Percentiles rank a stretch among this genome's conserved stretches.
These are phyloP conservation scores for Sylvia borin DNA, from an alignment of 2,797 vertebrate species.

Conservation along the genomic window DNA sequence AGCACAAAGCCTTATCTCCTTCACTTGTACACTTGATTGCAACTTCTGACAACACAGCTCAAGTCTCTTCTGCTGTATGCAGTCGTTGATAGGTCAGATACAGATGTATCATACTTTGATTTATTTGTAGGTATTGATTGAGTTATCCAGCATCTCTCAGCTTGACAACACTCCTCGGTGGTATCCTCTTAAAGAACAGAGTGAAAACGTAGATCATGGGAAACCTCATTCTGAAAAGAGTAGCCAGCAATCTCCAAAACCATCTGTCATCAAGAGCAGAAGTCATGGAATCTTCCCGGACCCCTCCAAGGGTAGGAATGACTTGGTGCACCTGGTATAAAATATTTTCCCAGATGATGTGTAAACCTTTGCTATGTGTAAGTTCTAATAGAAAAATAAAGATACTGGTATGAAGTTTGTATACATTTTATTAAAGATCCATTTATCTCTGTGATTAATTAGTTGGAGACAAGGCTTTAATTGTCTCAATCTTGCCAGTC, in stretches of 20 bases:
- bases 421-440: not conserved
- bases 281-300: conserved; percentile 98
- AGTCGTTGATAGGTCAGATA: not conserved
- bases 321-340: not conserved
- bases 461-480: not conserved
- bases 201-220: conserved; percentile 91
- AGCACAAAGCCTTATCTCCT: not conserved
- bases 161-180: conserved; percentile 95
- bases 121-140: conserved; percentile 89
- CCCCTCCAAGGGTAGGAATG: conserved; percentile 92
- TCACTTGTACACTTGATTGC: not conserved
- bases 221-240: conserved; percentile 85
- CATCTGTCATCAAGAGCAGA: conserved; percentile 97
- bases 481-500: not conserved
- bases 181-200: conserved; percentile 94
- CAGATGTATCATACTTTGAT: not conserved
- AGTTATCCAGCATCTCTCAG: conserved; percentile 89
- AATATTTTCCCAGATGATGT: conserved; percentile 2
- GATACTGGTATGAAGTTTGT: not conserved
- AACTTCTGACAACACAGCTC: not conserved
- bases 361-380: not conserved
- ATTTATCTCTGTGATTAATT: not conserved
- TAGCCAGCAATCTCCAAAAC: conserved; percentile 89
- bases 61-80: not conserved
- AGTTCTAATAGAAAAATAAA: conserved; percentile 10